Conservation (phyloP, 1,140 invertebrate species). For the Arctopsyche grandis region DNA sequence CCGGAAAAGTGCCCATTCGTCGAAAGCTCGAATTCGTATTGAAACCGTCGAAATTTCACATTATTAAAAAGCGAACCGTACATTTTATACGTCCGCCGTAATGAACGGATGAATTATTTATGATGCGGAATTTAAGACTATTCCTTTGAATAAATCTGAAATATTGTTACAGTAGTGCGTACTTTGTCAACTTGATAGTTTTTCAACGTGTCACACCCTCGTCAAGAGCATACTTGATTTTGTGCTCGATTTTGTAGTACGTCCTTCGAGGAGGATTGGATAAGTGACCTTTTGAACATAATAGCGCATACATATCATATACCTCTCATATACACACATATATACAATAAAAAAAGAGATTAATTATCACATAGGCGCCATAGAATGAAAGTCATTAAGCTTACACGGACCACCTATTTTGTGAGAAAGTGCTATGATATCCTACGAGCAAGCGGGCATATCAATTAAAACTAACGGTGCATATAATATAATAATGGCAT, state of each 20-base stretch:
- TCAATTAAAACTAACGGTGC: slow-evolving; percentile 37
- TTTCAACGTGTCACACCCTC: slow-evolving; percentile 38
- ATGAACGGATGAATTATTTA: slow-evolving; percentile 19
- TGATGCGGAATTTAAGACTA: not conserved
- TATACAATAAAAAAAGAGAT: not conserved
- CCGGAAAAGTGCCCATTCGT: not conserved
- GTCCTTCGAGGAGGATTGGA: slow-evolving; percentile 9
- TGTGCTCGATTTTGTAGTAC: slow-evolving; percentile 29
- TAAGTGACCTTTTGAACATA: slow-evolving; percentile 13
- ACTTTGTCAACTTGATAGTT: slow-evolving; percentile 32
- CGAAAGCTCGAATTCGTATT: not conserved
- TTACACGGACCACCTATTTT: slow-evolving; percentile 2
- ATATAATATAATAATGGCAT: slow-evolving; percentile 27
- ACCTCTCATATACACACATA: not conserved
- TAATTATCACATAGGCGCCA: not conserved
- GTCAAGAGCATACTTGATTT: slow-evolving; percentile 15
- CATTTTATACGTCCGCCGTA: not conserved
- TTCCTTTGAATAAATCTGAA: slow-evolving; percentile 31
- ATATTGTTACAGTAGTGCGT: not conserved
- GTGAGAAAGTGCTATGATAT: slow-evolving; percentile 7
- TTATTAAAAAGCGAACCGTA: not conserved
- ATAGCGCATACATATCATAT: not conserved
- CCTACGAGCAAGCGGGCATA: not conserved
- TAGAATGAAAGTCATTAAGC: slow-evolving; percentile 12
- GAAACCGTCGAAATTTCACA: not conserved